Base-by-base conservation (phyloP, 2,797 vertebrate genomes). In the Eupleurogrammus muticus region DNA sequence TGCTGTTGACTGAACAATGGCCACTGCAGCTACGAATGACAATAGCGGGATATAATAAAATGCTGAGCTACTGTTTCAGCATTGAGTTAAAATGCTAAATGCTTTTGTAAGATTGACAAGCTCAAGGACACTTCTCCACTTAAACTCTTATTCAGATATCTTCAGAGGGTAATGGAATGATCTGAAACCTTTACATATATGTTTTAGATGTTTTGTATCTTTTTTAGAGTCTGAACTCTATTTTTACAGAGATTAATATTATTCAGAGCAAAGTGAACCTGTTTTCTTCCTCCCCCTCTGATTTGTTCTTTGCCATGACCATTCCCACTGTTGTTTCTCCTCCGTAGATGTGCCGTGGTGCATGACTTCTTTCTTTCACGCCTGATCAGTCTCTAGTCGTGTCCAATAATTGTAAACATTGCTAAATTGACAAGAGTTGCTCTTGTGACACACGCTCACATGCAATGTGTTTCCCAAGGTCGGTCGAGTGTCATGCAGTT, bases 221-320 rank as follows among this genome's bases (percentile, higher is more conserved):
- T 57, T 3, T 0, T 62, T 19, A 36, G 1, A 49, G 1, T 38
- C 19, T 70, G 12, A 50, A 66, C 12, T 57, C 10, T 32, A 24
- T 47, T 16, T 50, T 71, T 47, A 16, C 38, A n/a, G 38, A 23
- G 28, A 64, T 59, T 36, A 12, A 48, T 24, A 49, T 61, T 52
- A 52, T 23, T 72, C 14, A 48, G 17, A 53, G 42, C 60, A 36
- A 70, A 44, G 23, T 19, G 42, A 36, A 17, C 14, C 1, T 8
- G n/a, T 11, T 11, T 9, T 58, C 53, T 52, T 46, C 28, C 36
- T n/a, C 34, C 4, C 48, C n/a, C 54, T 21, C 48, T 48, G 5
- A 9, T 38, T 16, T 38, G 6, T 48, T 32, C 13, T 53, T 58
- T 4, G 34, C 88, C 82, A 77, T 75, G 85, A 87, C 70, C 86